Percentiles rank a stretch among this genome's conserved stretches.
phyloP scores from a whole-genome alignment of 1,140 invertebrate species.

The Eupristina koningsbergeri region DNA sequence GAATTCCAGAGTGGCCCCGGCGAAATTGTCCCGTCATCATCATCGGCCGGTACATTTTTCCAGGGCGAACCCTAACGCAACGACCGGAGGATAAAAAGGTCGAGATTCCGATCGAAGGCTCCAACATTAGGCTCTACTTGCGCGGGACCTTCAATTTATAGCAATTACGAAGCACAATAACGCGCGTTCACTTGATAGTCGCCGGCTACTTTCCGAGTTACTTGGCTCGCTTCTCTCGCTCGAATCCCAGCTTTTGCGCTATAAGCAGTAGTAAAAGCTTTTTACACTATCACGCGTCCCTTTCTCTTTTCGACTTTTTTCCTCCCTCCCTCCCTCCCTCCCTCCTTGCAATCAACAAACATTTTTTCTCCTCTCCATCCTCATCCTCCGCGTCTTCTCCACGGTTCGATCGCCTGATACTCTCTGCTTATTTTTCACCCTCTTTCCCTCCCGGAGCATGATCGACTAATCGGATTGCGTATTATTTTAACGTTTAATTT shows the following conservation, averaged over 20 bases:
- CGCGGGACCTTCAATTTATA: slow-evolving; percentile 58
- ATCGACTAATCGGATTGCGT: slow-evolving; percentile 42
- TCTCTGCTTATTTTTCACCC: background rate
- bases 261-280: slow-evolving; percentile 47
- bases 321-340: slow-evolving; percentile 37
- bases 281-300: slow-evolving; percentile 46
- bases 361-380: slow-evolving; percentile 11
- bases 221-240: slow-evolving; percentile 22
- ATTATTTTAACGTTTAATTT: slow-evolving; percentile 46
- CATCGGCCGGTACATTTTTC: slow-evolving; percentile 20
- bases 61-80: slow-evolving; percentile 13
- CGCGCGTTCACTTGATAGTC: background rate
- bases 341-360: slow-evolving; percentile 26
- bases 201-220: background rate
- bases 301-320: background rate
- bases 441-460: slow-evolving; percentile 44
- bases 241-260: slow-evolving; percentile 4
- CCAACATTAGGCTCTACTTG: slow-evolving; percentile 31
- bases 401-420: slow-evolving; percentile 15
- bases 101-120: slow-evolving; percentile 49
- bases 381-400: background rate
- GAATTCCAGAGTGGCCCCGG: slow-evolving; percentile 35
- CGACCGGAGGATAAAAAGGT: slow-evolving; percentile 9
- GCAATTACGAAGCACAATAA: slow-evolving; percentile 62
- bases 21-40: slow-evolving; percentile 43